Evolutionary conservation across 2,888 invertebrate species (phyloP).

Genomic region (Mimachlamys varia): DNA sequence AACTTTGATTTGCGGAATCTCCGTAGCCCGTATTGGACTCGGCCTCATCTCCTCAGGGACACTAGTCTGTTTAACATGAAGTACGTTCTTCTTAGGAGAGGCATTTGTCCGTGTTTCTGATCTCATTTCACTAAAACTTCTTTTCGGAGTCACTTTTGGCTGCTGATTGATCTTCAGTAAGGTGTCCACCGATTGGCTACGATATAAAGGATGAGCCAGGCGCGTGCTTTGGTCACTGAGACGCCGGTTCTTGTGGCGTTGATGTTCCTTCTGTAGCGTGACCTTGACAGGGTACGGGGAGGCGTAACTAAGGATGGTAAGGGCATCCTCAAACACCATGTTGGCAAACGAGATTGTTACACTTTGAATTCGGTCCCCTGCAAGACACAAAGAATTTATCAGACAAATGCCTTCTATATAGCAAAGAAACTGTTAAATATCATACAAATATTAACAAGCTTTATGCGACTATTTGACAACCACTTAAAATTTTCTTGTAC

Average conservation of each 20-base stretch:
- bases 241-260: constrained; percentile 57
- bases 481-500: too few relatives aligned
- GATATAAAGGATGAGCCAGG: constrained; percentile 90
- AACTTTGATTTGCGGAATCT: constrained; percentile 14
- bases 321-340: constrained; percentile 94
- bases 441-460: neutral
- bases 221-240: constrained; percentile 77
- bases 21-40: neutral
- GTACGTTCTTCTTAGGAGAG: constrained; percentile 24
- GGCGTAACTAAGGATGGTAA: constrained; percentile 94
- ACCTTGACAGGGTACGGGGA: constrained; percentile 90
- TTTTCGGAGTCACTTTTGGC: constrained; percentile 60
- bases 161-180: constrained; percentile 85
- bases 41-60: neutral
- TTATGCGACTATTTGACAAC: too few relatives aligned
- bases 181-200: constrained; percentile 91
- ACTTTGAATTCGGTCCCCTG: constrained; percentile 94
- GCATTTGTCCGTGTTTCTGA: constrained; percentile 37
- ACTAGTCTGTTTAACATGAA: neutral
- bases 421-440: neutral
- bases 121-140: constrained; percentile 70
- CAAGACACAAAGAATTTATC: constrained; percentile 57
- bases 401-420: too few relatives aligned
- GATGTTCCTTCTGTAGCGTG: constrained; percentile 86
- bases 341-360: constrained; percentile 94